Conservation (phyloP, 2,888 invertebrate species). For the Ecliptopera silaceata region DNA sequence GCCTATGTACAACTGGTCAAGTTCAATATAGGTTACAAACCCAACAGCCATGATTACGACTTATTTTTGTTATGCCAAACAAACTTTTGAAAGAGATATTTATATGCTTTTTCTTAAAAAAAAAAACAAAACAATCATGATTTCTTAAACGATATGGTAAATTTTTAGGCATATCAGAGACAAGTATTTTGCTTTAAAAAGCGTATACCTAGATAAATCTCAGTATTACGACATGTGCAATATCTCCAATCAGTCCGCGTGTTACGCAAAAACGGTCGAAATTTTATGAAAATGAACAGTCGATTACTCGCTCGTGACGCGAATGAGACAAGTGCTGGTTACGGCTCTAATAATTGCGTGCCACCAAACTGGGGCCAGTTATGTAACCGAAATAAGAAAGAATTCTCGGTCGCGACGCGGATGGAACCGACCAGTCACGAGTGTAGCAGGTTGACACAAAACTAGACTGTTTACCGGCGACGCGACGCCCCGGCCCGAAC, state of each 20-base stretch:
- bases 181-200: no score
- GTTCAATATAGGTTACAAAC: no score
- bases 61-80: no score
- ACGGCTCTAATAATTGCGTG: conserved; percentile 43
- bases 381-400: conserved; percentile 52
- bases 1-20: no score
- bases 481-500: no score
- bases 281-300: conserved; percentile 60
- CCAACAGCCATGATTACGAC: no score
- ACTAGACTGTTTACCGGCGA: background rate
- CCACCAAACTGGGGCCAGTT: conserved; percentile 46
- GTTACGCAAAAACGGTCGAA: conserved; percentile 61
- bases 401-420: conserved; percentile 53
- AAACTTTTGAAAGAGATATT: no score
- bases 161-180: no score
- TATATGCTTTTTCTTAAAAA: no score
- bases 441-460: background rate
- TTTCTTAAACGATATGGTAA: no score
- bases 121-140: no score
- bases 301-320: conserved; percentile 61
- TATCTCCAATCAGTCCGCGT: conserved; percentile 39
- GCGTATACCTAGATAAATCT: no score
- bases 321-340: conserved; percentile 58
- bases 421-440: conserved; percentile 17
- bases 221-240: conserved; percentile 24